Base-by-base conservation (phyloP, 2,888 invertebrate genomes). In the Quadroppia sp. region DNA sequence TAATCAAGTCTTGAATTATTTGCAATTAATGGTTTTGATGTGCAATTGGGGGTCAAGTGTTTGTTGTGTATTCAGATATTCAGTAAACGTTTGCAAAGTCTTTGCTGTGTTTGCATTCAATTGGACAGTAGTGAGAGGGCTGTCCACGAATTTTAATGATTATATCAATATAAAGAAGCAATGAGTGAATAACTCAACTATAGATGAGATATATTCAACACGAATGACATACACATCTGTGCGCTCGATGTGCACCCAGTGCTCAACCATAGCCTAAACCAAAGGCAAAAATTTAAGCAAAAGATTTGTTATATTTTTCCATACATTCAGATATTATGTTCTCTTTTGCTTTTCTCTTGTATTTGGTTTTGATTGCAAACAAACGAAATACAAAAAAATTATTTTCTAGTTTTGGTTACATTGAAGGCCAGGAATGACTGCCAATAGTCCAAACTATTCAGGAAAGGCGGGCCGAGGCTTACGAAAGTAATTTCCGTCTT, bases 401-500 rank as follows among this genome's bases (percentile, higher is more conserved):
- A 25, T 59, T 59, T n/a, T 20, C 25, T 59, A 6, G 11, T 45
- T 45, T 45, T 25, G 32, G 28, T 3, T 30, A 13, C 30, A 15
- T 11, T 30, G 20, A 17, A 2, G n/a, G n/a, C n/a, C n/a, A n/a
- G 59, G 59, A 30, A 59, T 28, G 4, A 1, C 15, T n/a, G 13
- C 23, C 59, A 30, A 30, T 59, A 9, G 15, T 59, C 59, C 15
- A n/a, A 59, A 59, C 59, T 15, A 30, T 59, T 59, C 28, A 59
- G 59, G 59, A 59, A 59, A 59, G 59, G 59, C 59, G 59, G 59
- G 32, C 17, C 30, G 30, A 59, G 30, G 3, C 28, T 30, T 13
- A 59, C 59, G 30, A 59, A 59, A 59, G 30, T 30, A 59, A 59
- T 59, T 59, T 59, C 59, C 59, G 59, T 59, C 59, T 59, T 59